A percentile compares a stretch with the other conserved stretches of the same genome.
Conservation (phyloP, 2,888 invertebrate genomes). For the Philopedon plagiatum region DNA sequence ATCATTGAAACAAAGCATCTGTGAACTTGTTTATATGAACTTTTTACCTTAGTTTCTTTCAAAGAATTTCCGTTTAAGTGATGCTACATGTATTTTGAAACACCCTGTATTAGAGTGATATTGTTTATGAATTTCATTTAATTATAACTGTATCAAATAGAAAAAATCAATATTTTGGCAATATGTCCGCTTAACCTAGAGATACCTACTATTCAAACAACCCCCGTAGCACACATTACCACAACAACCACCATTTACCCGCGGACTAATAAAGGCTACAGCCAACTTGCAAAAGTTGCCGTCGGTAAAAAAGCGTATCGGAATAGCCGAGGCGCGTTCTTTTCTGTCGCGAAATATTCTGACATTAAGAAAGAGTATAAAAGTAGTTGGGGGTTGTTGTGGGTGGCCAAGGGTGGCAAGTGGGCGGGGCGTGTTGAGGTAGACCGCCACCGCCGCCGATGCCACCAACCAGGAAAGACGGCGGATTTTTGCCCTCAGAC, state of each 20-base stretch:
- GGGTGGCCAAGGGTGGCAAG: constrained; percentile 58
- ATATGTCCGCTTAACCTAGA: not conserved
- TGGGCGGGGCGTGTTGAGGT: constrained; percentile 71
- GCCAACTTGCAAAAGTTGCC: constrained; percentile 1
- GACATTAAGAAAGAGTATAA: constrained; percentile 69
- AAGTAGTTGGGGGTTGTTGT: constrained; percentile 64
- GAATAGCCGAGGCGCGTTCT: constrained; percentile 60
- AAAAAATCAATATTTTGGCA: no score
- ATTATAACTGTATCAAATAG: no score
- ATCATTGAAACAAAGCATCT: no score
- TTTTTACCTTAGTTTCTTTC: no score
- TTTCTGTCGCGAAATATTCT: constrained; percentile 68
- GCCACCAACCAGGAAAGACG: constrained; percentile 71
- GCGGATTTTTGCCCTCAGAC: constrained; percentile 71
- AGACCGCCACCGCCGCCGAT: constrained; percentile 69
- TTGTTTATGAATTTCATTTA: no score
- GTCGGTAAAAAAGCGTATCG: constrained; percentile 35
- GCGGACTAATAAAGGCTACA: not conserved
- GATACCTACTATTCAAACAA: constrained; percentile 19
- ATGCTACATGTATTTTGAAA: no score
- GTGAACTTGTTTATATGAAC: no score
- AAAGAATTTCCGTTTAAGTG: no score
- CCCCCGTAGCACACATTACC: constrained; percentile 26
- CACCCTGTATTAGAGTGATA: no score
- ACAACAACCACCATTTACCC: constrained; percentile 14